Base-by-base conservation (phyloP, 2,888 invertebrate genomes). In the Cryptocheilus praepositus region DNA sequence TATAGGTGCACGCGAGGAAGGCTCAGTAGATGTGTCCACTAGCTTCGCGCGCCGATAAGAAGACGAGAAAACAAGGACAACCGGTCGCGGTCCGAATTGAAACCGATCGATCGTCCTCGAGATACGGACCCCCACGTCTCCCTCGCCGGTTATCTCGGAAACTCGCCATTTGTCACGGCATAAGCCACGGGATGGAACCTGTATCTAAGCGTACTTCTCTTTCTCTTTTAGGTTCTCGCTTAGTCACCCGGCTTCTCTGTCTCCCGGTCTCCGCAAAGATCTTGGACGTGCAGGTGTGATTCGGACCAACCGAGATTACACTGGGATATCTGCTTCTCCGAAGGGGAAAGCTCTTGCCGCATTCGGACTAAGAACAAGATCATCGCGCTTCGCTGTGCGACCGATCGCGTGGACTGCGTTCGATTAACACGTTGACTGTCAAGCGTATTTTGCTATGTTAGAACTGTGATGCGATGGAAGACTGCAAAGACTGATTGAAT, bases 141-240 rank as follows among this genome's bases (percentile, higher is more conserved):
- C 36, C 36, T 36, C 36, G 36, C 52, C 65, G 62, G 72, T 77
- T 82, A 80, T 80, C 76, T 67, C 68, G 61, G 67, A 71, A 78
- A 71, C 67, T 76, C 56, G 68, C 68, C 76, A 79, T 82, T 82
- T 78, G 79, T 81, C 80, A 82, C 65, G 25, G 70, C 61, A 67
- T 80, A 79, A 79, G 74, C 74, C 70, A 70, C 44, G 69, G 70
- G 71, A 71, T 61, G 69, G 76, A 68, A 36, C 60, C 63, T 58
- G 57, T 66, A 79, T 74, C 59, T 49, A 49, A 49, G 49, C 62
- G 64, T 61, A 70, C n/a, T n/a, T 21, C 25, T 53, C 21, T 53
- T 21, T 53, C n/a, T 53, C 25, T 25, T 22, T n/a, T n/a, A n/a
- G n/a, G n/a, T n/a, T 25, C 53, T 15, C 36, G 15, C 16, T 55